phyloP scores from a whole-genome alignment of 2,888 invertebrate genomes.

The Diplazon laetatorius region DNA sequence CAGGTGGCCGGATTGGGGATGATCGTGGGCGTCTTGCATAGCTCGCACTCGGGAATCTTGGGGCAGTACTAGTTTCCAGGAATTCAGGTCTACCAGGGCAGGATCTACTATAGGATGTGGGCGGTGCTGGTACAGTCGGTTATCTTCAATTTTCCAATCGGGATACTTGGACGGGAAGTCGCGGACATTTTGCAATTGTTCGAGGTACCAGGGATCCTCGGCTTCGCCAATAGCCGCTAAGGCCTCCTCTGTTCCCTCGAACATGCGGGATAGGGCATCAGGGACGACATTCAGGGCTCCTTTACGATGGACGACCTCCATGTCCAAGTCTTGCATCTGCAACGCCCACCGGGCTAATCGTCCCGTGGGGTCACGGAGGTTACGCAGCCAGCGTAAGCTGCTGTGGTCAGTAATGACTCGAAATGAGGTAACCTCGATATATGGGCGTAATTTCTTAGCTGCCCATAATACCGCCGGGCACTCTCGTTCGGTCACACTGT shows the following conservation, averaged over 20 bases:
- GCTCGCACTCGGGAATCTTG: conserved; percentile 63
- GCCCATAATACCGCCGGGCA: conserved; percentile 35
- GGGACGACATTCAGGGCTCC: conserved; percentile 60
- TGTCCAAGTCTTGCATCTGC: conserved; percentile 32
- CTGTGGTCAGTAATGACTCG: too few relatives aligned
- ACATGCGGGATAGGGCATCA: conserved; percentile 43
- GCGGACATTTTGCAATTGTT: too few relatives aligned
- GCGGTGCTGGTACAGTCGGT: conserved; percentile 28
- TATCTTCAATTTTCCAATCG: conserved; percentile 46
- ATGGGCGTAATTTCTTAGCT: conserved; percentile 19
- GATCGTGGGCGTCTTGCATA: conserved; percentile 67
- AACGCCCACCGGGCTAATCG: conserved; percentile 24
- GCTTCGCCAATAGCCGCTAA: too few relatives aligned
- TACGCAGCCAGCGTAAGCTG: too few relatives aligned
- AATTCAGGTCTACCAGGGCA: conserved; percentile 44
- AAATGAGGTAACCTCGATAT: too few relatives aligned
- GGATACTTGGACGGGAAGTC: too few relatives aligned
- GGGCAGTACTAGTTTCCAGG: too few relatives aligned
- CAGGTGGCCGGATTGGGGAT: conserved; percentile 65
- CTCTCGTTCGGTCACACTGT: conserved; percentile 27
- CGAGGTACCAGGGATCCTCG: too few relatives aligned
- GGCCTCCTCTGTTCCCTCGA: conserved; percentile 2
- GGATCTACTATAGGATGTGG: conserved; percentile 35
- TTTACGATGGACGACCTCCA: conserved; percentile 15
- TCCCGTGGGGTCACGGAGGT: conserved; percentile 13